Evolutionary conservation across 2,888 invertebrate genomes (phyloP).

Genomic region (Mactromeris polynyma): DNA sequence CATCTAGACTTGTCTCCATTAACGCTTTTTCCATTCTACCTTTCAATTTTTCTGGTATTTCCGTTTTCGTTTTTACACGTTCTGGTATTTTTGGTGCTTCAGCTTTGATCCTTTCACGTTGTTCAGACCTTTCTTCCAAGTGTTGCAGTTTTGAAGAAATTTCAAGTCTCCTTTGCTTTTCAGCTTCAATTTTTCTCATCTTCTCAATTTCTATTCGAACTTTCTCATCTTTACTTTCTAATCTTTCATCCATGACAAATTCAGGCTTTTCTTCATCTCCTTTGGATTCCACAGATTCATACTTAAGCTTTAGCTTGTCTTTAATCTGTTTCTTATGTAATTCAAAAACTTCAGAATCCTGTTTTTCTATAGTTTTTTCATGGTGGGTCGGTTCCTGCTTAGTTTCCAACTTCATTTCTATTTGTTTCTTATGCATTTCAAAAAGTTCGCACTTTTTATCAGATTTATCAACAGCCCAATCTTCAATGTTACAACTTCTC

Average conservation of each 20-base stretch:
- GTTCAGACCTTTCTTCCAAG: not conserved
- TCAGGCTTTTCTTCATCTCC: conserved; percentile 5
- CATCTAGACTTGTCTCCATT: conserved; percentile 66
- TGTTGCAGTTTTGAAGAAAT: not conserved
- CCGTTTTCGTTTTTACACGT: conserved; percentile 35
- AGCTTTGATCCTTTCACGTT: not conserved
- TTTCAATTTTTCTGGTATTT: conserved; percentile 43
- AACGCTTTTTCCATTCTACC: conserved; percentile 50
- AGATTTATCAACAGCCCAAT: conserved; percentile 21
- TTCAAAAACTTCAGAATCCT: conserved; percentile 27
- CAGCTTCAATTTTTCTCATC: conserved; percentile 26
- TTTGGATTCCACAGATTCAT: conserved; percentile 12
- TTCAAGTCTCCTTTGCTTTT: conserved; percentile 13
- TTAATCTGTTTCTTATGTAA: conserved; percentile 21
- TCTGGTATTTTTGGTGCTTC: not conserved
- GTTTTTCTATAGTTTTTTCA: conserved; percentile 28
- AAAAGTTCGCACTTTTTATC: conserved; percentile 34
- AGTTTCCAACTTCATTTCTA: conserved; percentile 24
- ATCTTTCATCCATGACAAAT: conserved; percentile 15
- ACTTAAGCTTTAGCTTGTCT: conserved; percentile 22
- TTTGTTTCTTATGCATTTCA: conserved; percentile 38
- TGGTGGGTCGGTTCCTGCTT: conserved; percentile 7
- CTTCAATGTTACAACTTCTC: not conserved
- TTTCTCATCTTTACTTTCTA: conserved; percentile 23
- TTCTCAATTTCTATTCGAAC: conserved; percentile 12